Conservation (phyloP, 1,140 invertebrate genomes). For the Oreohelix idahoensis region DNA sequence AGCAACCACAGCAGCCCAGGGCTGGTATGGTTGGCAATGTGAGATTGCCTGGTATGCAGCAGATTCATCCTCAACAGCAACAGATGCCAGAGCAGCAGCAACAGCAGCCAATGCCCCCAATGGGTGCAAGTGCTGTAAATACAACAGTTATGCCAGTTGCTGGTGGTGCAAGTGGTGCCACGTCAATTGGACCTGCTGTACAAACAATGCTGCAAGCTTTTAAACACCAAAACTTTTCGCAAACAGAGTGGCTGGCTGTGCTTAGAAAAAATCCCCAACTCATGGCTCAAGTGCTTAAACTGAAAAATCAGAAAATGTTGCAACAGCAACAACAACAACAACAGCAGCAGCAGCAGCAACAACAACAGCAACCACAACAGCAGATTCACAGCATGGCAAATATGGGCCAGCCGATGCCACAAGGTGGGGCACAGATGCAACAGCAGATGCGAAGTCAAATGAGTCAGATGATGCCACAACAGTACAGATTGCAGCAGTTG, state of each 20-base stretch:
- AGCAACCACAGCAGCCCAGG: constrained; percentile 50
- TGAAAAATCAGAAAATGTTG: constrained; percentile 76
- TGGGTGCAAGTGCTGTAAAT: constrained; percentile 41
- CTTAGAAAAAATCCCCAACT: constrained; percentile 94
- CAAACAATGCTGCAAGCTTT: constrained; percentile 92
- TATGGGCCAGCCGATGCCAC: constrained; percentile 44
- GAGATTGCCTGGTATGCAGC: constrained; percentile 48
- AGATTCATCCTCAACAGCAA: constrained; percentile 50
- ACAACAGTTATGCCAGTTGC: constrained; percentile 35
- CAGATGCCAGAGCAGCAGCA: constrained; percentile 38
- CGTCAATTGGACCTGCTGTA: constrained; percentile 78
- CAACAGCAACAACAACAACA: constrained; percentile 70
- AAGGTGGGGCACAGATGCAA: constrained; percentile 55
- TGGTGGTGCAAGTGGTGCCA: constrained; percentile 26
- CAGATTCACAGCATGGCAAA: constrained; percentile 66
- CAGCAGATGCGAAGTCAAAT: constrained; percentile 69
- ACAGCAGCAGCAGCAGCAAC: constrained; percentile 72
- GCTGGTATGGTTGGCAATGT: constrained; percentile 20
- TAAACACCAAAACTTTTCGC: constrained; percentile 88
- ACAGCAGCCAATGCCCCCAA: constrained; percentile 43
- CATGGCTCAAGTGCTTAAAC: constrained; percentile 97
- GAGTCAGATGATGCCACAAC: constrained; percentile 49
- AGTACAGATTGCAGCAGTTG: constrained; percentile 45
- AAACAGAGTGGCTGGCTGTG: constrained; percentile 93
- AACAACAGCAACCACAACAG: constrained; percentile 69